Base-by-base conservation (phyloP, 2,113 vertebrate genomes). In the Numida meleagris region DNA sequence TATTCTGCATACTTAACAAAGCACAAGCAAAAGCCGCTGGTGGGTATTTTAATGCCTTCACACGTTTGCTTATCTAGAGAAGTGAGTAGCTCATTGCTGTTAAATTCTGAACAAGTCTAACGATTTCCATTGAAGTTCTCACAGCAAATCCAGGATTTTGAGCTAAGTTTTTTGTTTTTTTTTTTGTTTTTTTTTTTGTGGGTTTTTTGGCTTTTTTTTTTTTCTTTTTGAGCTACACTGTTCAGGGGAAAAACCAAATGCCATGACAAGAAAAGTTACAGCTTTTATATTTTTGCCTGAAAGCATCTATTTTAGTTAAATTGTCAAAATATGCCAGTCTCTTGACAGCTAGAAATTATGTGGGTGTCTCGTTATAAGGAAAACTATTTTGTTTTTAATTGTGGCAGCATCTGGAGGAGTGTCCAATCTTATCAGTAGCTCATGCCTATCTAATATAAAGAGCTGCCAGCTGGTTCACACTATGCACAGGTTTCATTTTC, bases 281-380 rank as follows among this genome's bases (percentile, higher is more conserved):
- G 8, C 19, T 89, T 68, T 95, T 91, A 61, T 87, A 66, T 82
- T 87, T 80, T 63, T 82, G 25, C 40, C 40, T 87, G 23, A 86
- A 95, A 91, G 16, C 21, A 88, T 57, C 48, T 83, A 71, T 90
- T 96, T 95, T 92, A 88, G 75, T 34, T 82, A 95, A 95, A 85
- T 68, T 95, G 81, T 96, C 82, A 97, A 96, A 95, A 94, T 83
- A 81, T 76, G 73, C 43, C 87, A 84, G 34, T 96, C 74, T 93
- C 34, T 45, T 82, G 93, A 87, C 72, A 95, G 38, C 14, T 43
- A 87, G 36, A 93, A 90, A 94, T 90, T 89, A 92, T 48, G 76
- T 72, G 86, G 51, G 82, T 62, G 61, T 75, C 73, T 91, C n/a
- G 61, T 27, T 75, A 79, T 51, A 65, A 78, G 48, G 46, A 67